Percentiles rank a stretch among this genome's conserved stretches.
These are phyloP conservation scores for Pangasius macronema DNA, from an alignment of 2,797 vertebrate species.

Conservation along the genomic window DNA sequence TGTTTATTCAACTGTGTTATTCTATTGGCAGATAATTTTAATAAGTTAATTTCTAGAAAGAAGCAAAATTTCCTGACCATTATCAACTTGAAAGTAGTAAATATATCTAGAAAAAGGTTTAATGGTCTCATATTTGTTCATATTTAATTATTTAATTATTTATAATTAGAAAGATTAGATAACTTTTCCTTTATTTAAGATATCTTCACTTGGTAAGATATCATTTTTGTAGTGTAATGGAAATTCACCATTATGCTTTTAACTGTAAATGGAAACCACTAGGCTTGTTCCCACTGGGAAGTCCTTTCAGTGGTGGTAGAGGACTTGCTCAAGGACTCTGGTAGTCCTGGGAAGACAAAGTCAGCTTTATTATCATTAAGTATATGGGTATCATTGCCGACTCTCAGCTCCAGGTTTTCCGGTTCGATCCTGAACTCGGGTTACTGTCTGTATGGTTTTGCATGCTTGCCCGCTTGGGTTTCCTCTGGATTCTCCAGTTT, in stretches of 20 bases:
- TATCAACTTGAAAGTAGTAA: not conserved
- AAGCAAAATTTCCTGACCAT: no score
- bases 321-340: not conserved
- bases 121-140: not conserved
- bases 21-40: not conserved
- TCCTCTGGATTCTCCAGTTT: not conserved
- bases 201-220: not conserved
- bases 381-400: not conserved
- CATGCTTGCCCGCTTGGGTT: not conserved
- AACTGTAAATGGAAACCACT: not conserved
- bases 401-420: not conserved
- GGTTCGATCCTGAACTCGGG: not conserved
- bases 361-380: conserved; percentile 3
- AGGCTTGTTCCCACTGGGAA: not conserved
- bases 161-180: not conserved
- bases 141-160: not conserved
- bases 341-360: not conserved
- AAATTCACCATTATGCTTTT: not conserved
- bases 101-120: not conserved
- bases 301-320: not conserved
- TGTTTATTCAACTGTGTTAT: not conserved
- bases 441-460: not conserved
- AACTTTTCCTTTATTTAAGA: not conserved
- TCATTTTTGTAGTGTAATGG: not conserved
- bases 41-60: not conserved